Percentiles rank a stretch among this genome's conserved stretches.
These are phyloP conservation scores for Dasyornis broadbenti DNA, from an alignment of 2,113 vertebrate species.

Conservation along the genomic window DNA sequence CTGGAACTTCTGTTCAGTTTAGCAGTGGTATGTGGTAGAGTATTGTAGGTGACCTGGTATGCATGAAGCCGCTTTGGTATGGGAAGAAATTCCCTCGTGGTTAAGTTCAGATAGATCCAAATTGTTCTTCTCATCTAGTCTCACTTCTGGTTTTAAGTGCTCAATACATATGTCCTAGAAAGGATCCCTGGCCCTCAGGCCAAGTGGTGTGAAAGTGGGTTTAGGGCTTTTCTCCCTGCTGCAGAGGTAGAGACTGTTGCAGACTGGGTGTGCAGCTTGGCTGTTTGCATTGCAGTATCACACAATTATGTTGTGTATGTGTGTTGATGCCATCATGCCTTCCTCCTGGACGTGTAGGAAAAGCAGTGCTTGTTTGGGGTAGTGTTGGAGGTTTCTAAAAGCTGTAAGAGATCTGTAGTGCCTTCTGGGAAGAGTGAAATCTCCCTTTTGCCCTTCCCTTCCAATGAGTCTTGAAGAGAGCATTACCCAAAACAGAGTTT, in stretches of 20 bases:
- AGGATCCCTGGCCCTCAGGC: not conserved
- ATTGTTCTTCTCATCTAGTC: not conserved
- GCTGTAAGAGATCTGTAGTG: not conserved
- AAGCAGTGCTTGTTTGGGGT: fast-evolving
- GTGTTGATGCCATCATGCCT: not conserved
- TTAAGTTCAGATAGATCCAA: not conserved
- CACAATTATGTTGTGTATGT: fast-evolving
- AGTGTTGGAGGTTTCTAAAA: not conserved
- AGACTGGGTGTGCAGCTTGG: not conserved
- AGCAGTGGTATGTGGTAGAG: not conserved
- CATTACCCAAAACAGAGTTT: not conserved
- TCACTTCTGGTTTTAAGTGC: not conserved
- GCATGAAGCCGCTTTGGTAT: not conserved
- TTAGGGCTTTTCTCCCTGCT: not conserved
- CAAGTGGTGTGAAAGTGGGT: not conserved
- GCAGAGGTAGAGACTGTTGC: not conserved
- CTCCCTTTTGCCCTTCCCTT: not conserved
- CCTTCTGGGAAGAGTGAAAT: not conserved
- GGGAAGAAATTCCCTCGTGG: not conserved
- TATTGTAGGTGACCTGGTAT: not conserved
- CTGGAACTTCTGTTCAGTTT: not conserved
- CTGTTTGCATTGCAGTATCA: not conserved
- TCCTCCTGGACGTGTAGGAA: not conserved
- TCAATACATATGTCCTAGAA: not conserved
- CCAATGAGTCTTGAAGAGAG: not conserved